Conservation (phyloP, 2,888 invertebrate genomes). For the Heteromurus nitidus region DNA sequence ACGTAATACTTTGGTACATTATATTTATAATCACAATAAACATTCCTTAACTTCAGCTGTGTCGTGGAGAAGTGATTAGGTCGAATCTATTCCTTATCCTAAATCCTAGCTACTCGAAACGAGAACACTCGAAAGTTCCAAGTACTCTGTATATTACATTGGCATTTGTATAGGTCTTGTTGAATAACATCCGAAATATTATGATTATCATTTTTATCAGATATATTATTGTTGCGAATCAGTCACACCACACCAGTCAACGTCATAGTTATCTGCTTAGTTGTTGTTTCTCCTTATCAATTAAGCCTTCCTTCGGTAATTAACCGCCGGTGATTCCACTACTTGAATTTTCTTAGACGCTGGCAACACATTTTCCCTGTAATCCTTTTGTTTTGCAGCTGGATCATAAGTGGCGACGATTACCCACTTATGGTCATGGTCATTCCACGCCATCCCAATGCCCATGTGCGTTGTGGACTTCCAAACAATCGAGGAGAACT, state of each 20-base stretch:
- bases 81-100: too few relatives aligned
- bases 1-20: too few relatives aligned
- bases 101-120: too few relatives aligned
- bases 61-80: too few relatives aligned
- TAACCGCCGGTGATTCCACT: too few relatives aligned
- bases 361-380: constrained; percentile 26
- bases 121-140: too few relatives aligned
- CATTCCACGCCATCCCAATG: constrained; percentile 38
- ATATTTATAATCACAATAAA: too few relatives aligned
- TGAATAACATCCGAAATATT: not conserved
- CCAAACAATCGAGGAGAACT: constrained; percentile 47
- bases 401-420: constrained; percentile 45
- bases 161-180: too few relatives aligned
- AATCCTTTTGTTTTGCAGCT: constrained; percentile 17
- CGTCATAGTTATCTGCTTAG: not conserved
- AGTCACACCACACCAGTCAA: not conserved
- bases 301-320: not conserved
- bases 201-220: not conserved
- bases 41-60: too few relatives aligned
- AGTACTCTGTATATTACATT: too few relatives aligned
- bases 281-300: not conserved
- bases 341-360: not conserved
- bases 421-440: constrained; percentile 42
- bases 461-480: constrained; percentile 49
- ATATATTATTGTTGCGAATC: not conserved